Conservation (phyloP, 1,140 invertebrate genomes). For the Drosophila paulistorum region DNA sequence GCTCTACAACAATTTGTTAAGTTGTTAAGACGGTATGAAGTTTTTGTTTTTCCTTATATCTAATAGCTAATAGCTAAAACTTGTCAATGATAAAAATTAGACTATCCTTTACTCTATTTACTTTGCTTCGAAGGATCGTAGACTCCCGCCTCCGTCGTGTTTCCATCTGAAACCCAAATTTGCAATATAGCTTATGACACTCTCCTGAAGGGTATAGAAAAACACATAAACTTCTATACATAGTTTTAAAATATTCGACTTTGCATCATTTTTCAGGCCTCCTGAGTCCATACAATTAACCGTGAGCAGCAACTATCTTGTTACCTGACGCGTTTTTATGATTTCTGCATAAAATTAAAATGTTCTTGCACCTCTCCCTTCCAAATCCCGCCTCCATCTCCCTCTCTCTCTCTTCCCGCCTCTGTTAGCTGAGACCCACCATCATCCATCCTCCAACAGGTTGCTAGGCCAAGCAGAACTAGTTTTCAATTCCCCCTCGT, state of each 20-base stretch:
- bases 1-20: background rate
- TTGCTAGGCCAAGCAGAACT: slow-evolving; percentile 58
- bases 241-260: slow-evolving; percentile 73
- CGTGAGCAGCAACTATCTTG: slow-evolving; percentile 74
- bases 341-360: slow-evolving; percentile 82
- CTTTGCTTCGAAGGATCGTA: too few relatives aligned
- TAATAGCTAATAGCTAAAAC: too few relatives aligned
- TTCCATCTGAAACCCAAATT: too few relatives aligned
- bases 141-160: too few relatives aligned
- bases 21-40: background rate
- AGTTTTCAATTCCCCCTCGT: slow-evolving; percentile 44
- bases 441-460: slow-evolving; percentile 39
- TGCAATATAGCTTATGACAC: background rate
- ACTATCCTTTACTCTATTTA: too few relatives aligned
- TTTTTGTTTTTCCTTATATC: too few relatives aligned
- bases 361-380: slow-evolving; percentile 34
- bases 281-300: slow-evolving; percentile 67
- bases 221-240: slow-evolving; percentile 10
- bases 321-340: slow-evolving; percentile 81
- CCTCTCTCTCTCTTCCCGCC: background rate
- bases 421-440: background rate
- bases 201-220: background rate
- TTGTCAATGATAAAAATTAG: too few relatives aligned
- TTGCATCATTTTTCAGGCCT: slow-evolving; percentile 71
- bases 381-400: background rate